A percentile compares a stretch with the other conserved stretches of the same genome.
These are phyloP conservation scores for Onychostruthus taczanowskii DNA, from an alignment of 2,113 vertebrate species.

Conservation along the genomic window DNA sequence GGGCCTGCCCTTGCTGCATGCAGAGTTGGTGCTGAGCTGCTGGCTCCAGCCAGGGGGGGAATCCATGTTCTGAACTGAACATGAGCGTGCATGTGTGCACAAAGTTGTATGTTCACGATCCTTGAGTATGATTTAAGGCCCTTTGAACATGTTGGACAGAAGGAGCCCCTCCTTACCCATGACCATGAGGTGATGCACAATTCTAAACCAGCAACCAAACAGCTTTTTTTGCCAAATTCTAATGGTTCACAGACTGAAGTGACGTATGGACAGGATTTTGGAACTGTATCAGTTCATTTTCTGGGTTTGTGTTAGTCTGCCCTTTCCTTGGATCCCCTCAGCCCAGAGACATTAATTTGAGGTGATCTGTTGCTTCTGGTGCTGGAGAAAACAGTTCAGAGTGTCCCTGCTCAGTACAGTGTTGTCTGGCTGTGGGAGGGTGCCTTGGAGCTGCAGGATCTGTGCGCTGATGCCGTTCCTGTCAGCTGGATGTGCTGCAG, in stretches of 20 bases:
- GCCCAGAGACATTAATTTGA: neutral
- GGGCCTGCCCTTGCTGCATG: rapidly evolving
- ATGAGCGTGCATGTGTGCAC: rapidly evolving
- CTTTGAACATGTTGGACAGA: neutral
- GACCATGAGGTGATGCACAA: neutral
- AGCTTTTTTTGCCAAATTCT: neutral
- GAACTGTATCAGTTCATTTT: neutral
- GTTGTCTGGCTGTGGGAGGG: neutral
- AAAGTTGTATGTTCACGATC: neutral
- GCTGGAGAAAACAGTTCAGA: neutral
- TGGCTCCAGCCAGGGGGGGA: neutral
- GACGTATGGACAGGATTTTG: neutral
- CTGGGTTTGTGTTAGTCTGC: neutral
- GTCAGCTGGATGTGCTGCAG: neutral
- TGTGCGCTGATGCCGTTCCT: neutral
- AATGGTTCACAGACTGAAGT: neutral
- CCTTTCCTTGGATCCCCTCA: neutral
- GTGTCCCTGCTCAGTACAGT: neutral
- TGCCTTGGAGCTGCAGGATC: neutral
- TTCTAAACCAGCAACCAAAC: neutral
- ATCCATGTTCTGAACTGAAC: neutral
- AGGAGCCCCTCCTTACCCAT: neutral
- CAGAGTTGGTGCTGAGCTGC: rapidly evolving
- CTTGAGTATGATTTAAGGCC: neutral
- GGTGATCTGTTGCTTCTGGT: neutral